phyloP scores from a whole-genome alignment of 2,888 invertebrate genomes.

The Microctonus aethiopoides region DNA sequence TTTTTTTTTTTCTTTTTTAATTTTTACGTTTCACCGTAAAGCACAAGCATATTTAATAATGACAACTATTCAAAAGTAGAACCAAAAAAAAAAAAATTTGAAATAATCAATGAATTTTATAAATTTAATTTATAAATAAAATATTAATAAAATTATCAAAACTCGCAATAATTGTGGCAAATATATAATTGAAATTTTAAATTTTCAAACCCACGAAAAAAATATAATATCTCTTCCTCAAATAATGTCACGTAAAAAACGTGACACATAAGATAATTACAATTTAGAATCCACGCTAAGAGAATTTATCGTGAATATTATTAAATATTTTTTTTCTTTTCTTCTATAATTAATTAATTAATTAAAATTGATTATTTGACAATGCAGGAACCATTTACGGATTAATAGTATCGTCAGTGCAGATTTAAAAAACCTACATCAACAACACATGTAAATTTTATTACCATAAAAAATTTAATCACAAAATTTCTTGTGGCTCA shows the following conservation, averaged over 20 bases:
- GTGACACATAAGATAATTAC: not conserved
- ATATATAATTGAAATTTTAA: not conserved
- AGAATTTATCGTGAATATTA: not conserved
- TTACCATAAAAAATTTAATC: too few species aligned
- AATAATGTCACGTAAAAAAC: not conserved
- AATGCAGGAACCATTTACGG: constrained; percentile 3
- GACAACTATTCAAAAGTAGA: not conserved
- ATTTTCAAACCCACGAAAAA: too few species aligned
- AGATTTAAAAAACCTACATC: not conserved
- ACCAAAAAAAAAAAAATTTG: too few species aligned
- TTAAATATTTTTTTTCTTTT: not conserved
- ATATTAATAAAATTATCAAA: not conserved
- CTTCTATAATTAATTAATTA: not conserved
- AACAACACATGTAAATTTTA: too few species aligned
- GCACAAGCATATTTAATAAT: constrained; percentile 4
- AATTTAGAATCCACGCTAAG: not conserved
- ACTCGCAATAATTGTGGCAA: not conserved
- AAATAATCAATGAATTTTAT: too few species aligned
- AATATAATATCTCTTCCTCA: not conserved
- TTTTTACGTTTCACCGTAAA: not conserved
- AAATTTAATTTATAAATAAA: not conserved
- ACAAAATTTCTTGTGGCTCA: constrained; percentile 44
- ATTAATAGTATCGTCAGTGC: constrained; percentile 21
- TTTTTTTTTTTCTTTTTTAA: not conserved
- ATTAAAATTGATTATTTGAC: not conserved